Base-by-base conservation (phyloP, 2,113 vertebrate species). In the Sminthopsis crassicaudata region DNA sequence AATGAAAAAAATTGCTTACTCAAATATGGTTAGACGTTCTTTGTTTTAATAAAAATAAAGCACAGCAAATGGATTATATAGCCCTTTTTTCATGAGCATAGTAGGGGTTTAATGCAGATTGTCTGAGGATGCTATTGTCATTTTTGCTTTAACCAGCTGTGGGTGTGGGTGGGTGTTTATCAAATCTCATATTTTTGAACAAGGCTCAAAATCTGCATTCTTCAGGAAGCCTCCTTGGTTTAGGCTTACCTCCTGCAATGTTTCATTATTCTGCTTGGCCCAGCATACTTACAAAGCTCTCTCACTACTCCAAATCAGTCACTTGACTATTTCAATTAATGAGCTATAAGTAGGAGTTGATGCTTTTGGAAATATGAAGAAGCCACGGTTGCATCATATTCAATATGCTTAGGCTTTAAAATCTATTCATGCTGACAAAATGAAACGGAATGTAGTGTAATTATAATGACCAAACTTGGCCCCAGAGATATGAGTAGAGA, bases 211-310 rank as follows among this genome's bases (percentile, higher is more conserved):
- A 4, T 25, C 12, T 91, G 42, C 53, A 53, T 94, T 50, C 57
- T 48, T 23, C 0, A 90, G 92, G 90, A 93, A 94, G 60, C 22
- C 54, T 60, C 90, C 89, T 92, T 92, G 88, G 91, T 30, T n/a
- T 1, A 25, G 67, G 91, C 23, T 88, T 27, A 88, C 57, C 30
- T 19, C 53, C 54, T 57, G 22, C 3, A 26, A 42, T 67, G 90
- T 91, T 96, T 92, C 92, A 90, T 92, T 96, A 91, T 52, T 7
- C 9, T 8, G 48, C 27, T 42, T 50, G 16, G 92, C 90, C 50
- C 30, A 27, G 57, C 84, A 53, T 84, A 84, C n/a, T 84, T 84
- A 22, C 67, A 84, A 42, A n/a, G 67, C n/a, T 84, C 67, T n/a
- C 67, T n/a, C 67, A 84, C 67, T 84, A 84, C n/a, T n/a, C 67